These are phyloP conservation scores for Chaenocephalus aceratus DNA, from an alignment of 2,113 vertebrate species.

Conservation along the genomic window DNA sequence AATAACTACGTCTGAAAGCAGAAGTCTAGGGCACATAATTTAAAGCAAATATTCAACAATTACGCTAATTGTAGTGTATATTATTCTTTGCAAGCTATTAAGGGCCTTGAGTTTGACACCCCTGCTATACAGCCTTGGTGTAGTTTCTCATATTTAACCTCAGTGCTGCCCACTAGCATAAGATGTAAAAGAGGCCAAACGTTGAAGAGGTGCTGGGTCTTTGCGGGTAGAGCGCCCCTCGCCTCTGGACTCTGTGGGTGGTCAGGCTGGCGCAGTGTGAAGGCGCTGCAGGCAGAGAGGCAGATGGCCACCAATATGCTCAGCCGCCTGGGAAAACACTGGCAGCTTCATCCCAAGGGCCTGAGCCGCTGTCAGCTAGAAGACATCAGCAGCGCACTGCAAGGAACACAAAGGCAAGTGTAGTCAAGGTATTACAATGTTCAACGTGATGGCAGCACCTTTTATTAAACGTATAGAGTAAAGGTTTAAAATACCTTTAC, in stretches of 20 bases:
- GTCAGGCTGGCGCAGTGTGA: constrained; percentile 38
- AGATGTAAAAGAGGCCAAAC: constrained; percentile 24
- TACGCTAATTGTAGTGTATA: too few relatives aligned
- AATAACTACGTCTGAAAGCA: too few relatives aligned
- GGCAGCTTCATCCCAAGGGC: constrained; percentile 53
- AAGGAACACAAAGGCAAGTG: not conserved
- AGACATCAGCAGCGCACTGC: constrained; percentile 40
- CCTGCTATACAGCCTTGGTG: not conserved
- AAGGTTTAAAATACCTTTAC: constrained; percentile 18
- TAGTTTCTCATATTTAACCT: not conserved
- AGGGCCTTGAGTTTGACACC: too few relatives aligned
- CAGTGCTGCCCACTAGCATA: not conserved
- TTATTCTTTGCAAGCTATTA: too few relatives aligned
- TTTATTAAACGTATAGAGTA: constrained; percentile 11
- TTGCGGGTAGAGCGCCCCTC: constrained; percentile 28
- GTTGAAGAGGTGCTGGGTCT: constrained; percentile 27
- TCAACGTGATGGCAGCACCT: constrained; percentile 14
- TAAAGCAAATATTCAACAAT: too few relatives aligned
- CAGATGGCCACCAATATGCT: constrained; percentile 78
- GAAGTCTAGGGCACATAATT: too few relatives aligned
- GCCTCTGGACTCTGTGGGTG: constrained; percentile 61
- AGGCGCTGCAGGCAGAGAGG: constrained; percentile 44
- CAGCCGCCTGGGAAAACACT: constrained; percentile 59
- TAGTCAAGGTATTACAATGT: constrained; percentile 16
- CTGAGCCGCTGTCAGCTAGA: constrained; percentile 49